Base-by-base conservation (phyloP, 1,140 invertebrate species). In the Drosophila carrolli region DNA sequence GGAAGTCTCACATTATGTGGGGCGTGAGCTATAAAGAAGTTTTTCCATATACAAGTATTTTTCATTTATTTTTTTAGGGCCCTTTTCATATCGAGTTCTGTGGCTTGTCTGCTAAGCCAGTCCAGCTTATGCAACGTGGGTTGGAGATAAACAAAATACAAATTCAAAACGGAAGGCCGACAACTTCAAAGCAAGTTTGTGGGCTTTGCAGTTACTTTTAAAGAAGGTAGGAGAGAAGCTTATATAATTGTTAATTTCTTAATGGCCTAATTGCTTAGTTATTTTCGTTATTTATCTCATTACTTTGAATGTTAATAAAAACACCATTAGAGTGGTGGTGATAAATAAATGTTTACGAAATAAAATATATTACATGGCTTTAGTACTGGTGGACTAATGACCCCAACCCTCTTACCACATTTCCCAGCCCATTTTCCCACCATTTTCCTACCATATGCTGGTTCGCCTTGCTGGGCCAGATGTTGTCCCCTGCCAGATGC, bases 1-100 rank as follows among this genome's bases (percentile, higher is more conserved):
- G 73, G 73, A 76, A 76, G 61, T 76, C 55, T 51, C 47, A 44
- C 54, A 72, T 78, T 68, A 67, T 73, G 74, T 62, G 67, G 32
- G 67, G 48, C 79, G 57, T 51, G 77, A 75, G 35, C 62, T 47
- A 55, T 54, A 81, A 57, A 59, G 60, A 75, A 75, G 61, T 76
- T 67, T 67, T 54, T 48, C 43, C 50, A 41, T 71, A 55, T 11
- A 65, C 59, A 43, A 40, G 27, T 46, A 19, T 70, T 32, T 40
- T 56, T 38, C 5, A 19, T 47, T 35, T 47, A 38, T 68, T 35
- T 16, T 51, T 55, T 70, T 60, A 16, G 14, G 27, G 19, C 19
- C 40, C 29, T 59, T 65, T 65, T 62, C 41, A 51, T 65, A 43
- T 59, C 35, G 43, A 40, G 27, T 75, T 58, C 53, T 77, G 53